phyloP scores from a whole-genome alignment of 2,888 invertebrate genomes.

The Lepidocyrtinus sp. region DNA sequence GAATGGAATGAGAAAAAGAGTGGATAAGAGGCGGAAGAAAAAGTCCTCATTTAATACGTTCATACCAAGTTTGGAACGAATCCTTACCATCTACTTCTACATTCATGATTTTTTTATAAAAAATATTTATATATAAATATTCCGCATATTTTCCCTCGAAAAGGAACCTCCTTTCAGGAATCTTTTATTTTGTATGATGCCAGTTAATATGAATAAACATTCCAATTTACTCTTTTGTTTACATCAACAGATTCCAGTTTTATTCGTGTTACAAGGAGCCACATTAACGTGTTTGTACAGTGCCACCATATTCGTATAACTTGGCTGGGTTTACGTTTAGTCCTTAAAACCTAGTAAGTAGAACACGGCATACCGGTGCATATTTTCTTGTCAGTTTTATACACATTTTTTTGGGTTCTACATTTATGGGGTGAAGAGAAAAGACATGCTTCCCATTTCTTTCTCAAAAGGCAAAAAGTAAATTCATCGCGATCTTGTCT shows the following conservation, averaged over 20 bases:
- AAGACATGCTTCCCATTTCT: constrained; percentile 13
- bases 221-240: constrained; percentile 36
- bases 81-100: constrained; percentile 35
- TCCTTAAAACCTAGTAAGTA: not conserved
- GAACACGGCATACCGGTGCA: constrained; percentile 16
- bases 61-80: constrained; percentile 54
- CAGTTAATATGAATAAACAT: constrained; percentile 49
- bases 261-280: not conserved
- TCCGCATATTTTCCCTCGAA: constrained; percentile 38
- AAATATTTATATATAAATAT: constrained; percentile 38
- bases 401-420: not conserved
- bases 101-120: constrained; percentile 24
- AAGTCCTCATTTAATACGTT: constrained; percentile 56
- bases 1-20: constrained; percentile 54
- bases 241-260: constrained; percentile 11
- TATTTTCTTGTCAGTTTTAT: constrained; percentile 15
- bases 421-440: constrained; percentile 23
- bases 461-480: not conserved
- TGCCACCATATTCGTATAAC: no score
- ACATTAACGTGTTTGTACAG: constrained; percentile 21
- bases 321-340: not conserved
- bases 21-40: constrained; percentile 55
- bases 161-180: not conserved
- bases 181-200: constrained; percentile 1
- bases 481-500: not conserved